A percentile compares a stretch with the other conserved stretches of the same genome.
Conservation (phyloP, 2,888 invertebrate genomes). For the Abrostola triplasia region DNA sequence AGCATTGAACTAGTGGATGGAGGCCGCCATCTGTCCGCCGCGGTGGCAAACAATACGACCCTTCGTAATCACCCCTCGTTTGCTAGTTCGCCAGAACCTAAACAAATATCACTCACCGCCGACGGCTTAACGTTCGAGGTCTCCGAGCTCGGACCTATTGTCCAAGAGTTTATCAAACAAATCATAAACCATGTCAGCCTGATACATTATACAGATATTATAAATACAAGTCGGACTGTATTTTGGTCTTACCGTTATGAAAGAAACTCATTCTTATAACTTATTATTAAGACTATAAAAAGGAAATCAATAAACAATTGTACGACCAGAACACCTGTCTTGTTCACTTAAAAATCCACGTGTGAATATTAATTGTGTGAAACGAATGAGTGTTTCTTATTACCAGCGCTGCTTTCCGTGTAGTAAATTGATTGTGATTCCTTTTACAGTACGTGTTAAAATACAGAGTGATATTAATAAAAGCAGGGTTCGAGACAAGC, state of each 20-base stretch:
- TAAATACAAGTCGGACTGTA: too few relatives aligned
- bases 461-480: constrained; percentile 81
- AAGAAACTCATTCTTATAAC: constrained; percentile 10
- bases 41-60: constrained; percentile 82
- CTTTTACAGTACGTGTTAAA: constrained; percentile 81
- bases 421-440: constrained; percentile 67
- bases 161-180: constrained; percentile 60
- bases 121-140: constrained; percentile 67
- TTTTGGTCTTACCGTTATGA: too few relatives aligned
- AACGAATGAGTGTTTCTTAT: constrained; percentile 70
- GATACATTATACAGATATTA: constrained; percentile 5
- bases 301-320: constrained; percentile 23
- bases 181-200: constrained; percentile 37
- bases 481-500: constrained; percentile 77
- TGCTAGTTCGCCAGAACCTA: constrained; percentile 81
- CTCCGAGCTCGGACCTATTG: constrained; percentile 60
- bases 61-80: constrained; percentile 80
- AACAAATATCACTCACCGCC: constrained; percentile 80
- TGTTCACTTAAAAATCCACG: constrained; percentile 55
- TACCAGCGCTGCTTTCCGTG: constrained; percentile 49
- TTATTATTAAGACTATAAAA: constrained; percentile 16
- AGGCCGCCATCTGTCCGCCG: constrained; percentile 85
- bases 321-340: constrained; percentile 42
- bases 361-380: constrained; percentile 64
- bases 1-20: constrained; percentile 74